Base-by-base conservation (phyloP, 2,797 vertebrate genomes). In the Gobio occitaniae region DNA sequence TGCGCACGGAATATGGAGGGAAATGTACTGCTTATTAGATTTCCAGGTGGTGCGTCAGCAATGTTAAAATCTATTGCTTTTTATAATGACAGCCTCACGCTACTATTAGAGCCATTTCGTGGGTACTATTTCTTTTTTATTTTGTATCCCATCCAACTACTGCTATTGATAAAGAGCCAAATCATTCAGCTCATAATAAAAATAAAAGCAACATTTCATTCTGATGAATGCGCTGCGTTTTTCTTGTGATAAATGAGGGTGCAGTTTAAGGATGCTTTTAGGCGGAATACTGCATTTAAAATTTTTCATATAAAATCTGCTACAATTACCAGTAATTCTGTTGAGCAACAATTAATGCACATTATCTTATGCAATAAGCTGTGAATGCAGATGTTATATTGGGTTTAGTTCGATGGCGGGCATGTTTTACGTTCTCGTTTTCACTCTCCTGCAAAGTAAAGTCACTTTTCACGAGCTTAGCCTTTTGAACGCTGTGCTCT, bases 11-110 rank as follows among this genome's bases (percentile, higher is more conserved):
- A 92, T 89, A 90, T 91, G 90, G 80, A 90, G 91, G 90, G 91
- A 91, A 94, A 93, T 94, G 91, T 88, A 89, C 88, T 90, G 88
- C 52, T 85, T 90, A 79, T 87, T 90, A 85, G 84, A 89, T 87
- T 89, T 90, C 86, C 83, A 88, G 87, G 90, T 89, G 89, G 80
- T 69, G 56, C 86, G 90, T 86, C 87, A 88, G 86, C 91, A 88
- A 90, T 93, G 87, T 90, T 91, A 88, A 89, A 90, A 90, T 88
- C 77, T 78, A 87, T 87, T 78, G 77, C 84, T 78, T 89, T 86
- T 85, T 86, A 77, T 75, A 83, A 86, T 87, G 69, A 80, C 63
- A 71, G 87, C 81, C 83, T 71, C 84, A 84, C 50, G 36, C 54
- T 83, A 72, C 78, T 83, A 19, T 61, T 84, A 87, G 88, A 89